A percentile compares a stretch with the other conserved stretches of the same genome.
Conservation (phyloP, 2,113 vertebrate genomes). For the Glaucidium brasilianum region DNA sequence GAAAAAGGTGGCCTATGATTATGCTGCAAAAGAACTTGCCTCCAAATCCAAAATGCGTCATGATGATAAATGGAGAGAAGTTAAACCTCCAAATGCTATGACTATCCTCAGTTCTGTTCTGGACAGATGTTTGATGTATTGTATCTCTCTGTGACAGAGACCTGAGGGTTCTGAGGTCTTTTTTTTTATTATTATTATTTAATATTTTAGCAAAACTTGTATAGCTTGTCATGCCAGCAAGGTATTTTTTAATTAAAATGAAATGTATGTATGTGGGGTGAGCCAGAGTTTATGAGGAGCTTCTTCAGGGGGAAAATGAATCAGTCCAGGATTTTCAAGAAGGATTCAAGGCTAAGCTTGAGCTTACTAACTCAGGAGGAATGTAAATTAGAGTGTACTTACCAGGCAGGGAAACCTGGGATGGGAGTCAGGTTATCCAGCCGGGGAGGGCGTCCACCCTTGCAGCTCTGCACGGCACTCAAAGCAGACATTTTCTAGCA, state of each 20-base stretch:
- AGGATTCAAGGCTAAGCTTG: not conserved
- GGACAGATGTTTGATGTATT: slow-evolving; percentile 66
- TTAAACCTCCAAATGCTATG: slow-evolving; percentile 18
- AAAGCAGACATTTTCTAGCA: not conserved
- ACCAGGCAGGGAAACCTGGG: not conserved
- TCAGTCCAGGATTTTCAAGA: slow-evolving; percentile 46
- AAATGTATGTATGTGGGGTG: slow-evolving; percentile 61
- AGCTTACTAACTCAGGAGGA: slow-evolving; percentile 47
- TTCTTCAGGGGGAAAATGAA: slow-evolving; percentile 66
- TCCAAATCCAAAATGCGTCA: slow-evolving; percentile 7
- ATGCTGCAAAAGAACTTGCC: not conserved
- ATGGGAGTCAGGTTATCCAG: not conserved
- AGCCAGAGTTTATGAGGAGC: slow-evolving; percentile 67
- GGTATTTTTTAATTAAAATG: slow-evolving; percentile 68
- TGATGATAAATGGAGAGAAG: slow-evolving; percentile 54
- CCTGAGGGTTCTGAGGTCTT: slow-evolving; percentile 42
- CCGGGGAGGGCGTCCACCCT: rapidly evolving
- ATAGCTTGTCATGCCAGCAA: slow-evolving; percentile 60
- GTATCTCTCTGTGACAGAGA: slow-evolving; percentile 54
- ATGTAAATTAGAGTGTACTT: slow-evolving; percentile 51
- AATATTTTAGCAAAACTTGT: slow-evolving; percentile 61
- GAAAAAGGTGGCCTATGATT: not conserved
- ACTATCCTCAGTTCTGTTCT: slow-evolving; percentile 37
- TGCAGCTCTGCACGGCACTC: not conserved
- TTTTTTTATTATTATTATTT: slow-evolving; percentile 18